A percentile compares a stretch with the other conserved stretches of the same genome.
Evolutionary conservation across 2,797 vertebrate species (phyloP).

Genomic region (Furcifer pardalis): DNA sequence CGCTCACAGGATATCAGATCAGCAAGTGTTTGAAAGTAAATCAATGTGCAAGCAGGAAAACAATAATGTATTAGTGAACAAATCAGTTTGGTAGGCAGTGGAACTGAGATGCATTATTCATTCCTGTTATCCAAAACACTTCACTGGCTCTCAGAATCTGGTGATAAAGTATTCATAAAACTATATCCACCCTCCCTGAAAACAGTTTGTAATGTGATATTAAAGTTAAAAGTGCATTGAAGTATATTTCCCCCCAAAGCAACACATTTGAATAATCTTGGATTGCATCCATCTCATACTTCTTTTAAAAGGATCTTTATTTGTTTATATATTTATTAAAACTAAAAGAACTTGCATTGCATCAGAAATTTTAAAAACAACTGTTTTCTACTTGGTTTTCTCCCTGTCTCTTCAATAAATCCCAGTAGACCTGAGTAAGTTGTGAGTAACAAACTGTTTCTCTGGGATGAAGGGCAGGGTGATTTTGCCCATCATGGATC

Average conservation of each 20-base stretch:
- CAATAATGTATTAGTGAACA: conserved; percentile 73
- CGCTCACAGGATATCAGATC: conserved; percentile 61
- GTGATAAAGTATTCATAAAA: conserved; percentile 64
- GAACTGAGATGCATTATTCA: conserved; percentile 68
- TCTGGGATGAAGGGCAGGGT: neutral
- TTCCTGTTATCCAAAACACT: conserved; percentile 67
- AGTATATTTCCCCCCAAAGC: conserved; percentile 65
- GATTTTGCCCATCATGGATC: neutral
- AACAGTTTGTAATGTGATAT: conserved; percentile 69
- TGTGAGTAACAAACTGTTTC: fast-evolving
- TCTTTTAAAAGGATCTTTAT: conserved; percentile 43
- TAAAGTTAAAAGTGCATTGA: conserved; percentile 71
- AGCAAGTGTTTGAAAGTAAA: conserved; percentile 58
- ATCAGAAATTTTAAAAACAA: neutral
- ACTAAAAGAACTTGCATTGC: conserved; percentile 39
- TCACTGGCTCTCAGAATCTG: conserved; percentile 57
- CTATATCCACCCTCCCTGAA: conserved; percentile 47
- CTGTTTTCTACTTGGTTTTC: conserved; percentile 22
- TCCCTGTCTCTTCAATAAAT: neutral
- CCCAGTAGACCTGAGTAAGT: neutral
- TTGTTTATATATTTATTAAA: conserved; percentile 30
- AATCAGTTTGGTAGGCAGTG: conserved; percentile 67
- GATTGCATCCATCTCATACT: conserved; percentile 62
- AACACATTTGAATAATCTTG: conserved; percentile 65
- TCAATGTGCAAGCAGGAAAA: conserved; percentile 66